Evolutionary conservation across 2,797 vertebrate species (phyloP).

Genomic region (Scomberomorus guttatus): DNA sequence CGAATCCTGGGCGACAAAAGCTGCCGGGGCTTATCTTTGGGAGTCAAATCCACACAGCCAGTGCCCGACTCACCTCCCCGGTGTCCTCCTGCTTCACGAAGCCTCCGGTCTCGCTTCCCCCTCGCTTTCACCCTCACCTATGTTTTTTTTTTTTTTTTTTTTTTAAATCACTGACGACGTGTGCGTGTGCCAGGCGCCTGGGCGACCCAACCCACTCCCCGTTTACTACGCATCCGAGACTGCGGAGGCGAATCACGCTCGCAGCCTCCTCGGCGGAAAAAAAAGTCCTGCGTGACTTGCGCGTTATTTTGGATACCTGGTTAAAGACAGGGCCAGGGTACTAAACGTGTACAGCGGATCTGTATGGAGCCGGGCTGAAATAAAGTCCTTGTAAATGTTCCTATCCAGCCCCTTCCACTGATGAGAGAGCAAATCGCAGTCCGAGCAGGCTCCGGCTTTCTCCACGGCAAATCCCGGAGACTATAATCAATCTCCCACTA

Average conservation of each 20-base stretch:
- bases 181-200: constrained; percentile 68
- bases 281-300: constrained; percentile 56
- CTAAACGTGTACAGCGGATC: neutral
- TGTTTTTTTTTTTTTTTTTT: constrained; percentile 19
- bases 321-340: neutral
- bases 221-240: constrained; percentile 78
- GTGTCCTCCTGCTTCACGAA: constrained; percentile 34
- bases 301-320: constrained; percentile 39
- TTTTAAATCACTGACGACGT: constrained; percentile 63
- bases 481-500: constrained; percentile 73
- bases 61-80: constrained; percentile 59
- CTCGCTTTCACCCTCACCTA: constrained; percentile 71
- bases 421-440: constrained; percentile 54
- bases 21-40: constrained; percentile 18
- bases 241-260: constrained; percentile 73
- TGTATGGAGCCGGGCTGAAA: neutral
- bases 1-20: constrained; percentile 29
- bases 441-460: constrained; percentile 46
- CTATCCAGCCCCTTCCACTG: constrained; percentile 25
- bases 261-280: constrained; percentile 32
- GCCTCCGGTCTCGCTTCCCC: constrained; percentile 46
- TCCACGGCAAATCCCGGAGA: constrained; percentile 75
- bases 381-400: neutral
- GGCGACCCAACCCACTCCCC: constrained; percentile 83
- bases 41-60: constrained; percentile 64